Base-by-base conservation (phyloP, 2,888 invertebrate genomes). In the Dicranocentrus wangi region DNA sequence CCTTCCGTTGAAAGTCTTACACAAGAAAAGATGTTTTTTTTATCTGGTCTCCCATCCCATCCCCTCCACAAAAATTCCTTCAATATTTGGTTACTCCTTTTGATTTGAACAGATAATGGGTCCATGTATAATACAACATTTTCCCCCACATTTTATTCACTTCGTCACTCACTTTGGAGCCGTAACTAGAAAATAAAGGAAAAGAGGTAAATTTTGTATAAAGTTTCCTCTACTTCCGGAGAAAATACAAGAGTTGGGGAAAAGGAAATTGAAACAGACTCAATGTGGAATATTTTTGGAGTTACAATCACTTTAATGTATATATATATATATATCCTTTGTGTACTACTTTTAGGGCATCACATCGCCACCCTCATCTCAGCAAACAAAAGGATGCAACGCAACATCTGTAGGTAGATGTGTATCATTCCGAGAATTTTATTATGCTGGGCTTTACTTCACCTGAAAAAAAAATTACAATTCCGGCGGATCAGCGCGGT, bases 241-340 rank as follows among this genome's bases (percentile, higher is more conserved):
- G 60, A 60, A 27, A 25, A 32, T 15, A 17, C 5, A 15, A 61
- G 19, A 51, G 55, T 63, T 55, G 32, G 17, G 7, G 39, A 66
- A 27, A 21, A 51, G 75, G 66, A 73, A 75, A 73, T 73, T 73
- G 72, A 63, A 73, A 55, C 51, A 39, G 66, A 58, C 66, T 75
- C 39, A 43, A 25, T 23, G 19, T 28, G 53, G 19, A 71, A 63
- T 27, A 60, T 21, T 10, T 23, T 3, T 27, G 32, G 32, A 28
- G 60, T 23, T 65, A 23, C 73, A 73, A 65, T 73, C 53, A 73
- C 65, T 53, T 73, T 17, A 53, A 39, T 63, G 42, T 55, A 42
- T 58, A 58, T 47, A 2, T 5, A 2, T 15, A 5, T 15, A 3
- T 47, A 3, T n/a, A n/a, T 70, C 42, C 70, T 70, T 32, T 32